Evolutionary conservation across 2,113 vertebrate species (phyloP).

Genomic region (Oriolus oriolus): DNA sequence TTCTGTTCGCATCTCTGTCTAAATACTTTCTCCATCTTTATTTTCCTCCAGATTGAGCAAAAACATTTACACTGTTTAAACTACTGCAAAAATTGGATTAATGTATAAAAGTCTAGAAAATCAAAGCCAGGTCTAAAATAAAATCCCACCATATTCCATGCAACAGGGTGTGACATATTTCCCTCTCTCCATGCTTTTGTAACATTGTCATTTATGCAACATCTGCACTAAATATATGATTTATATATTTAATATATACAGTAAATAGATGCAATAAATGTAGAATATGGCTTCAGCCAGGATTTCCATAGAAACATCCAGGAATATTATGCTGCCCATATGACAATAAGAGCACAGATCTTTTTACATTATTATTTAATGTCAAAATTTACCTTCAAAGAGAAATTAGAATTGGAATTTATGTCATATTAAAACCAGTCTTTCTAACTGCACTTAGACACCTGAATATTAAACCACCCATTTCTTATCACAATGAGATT

Average conservation of each 20-base stretch:
- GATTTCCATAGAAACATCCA: background rate
- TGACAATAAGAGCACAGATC: background rate
- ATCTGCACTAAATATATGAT: background rate
- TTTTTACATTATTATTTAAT: background rate
- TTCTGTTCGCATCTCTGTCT: background rate
- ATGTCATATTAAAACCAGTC: background rate
- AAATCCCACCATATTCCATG: background rate
- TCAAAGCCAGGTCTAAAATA: background rate
- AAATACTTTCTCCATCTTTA: background rate
- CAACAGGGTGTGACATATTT: background rate
- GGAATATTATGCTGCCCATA: background rate
- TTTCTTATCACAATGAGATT: background rate
- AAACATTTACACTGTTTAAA: background rate
- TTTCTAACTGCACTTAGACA: background rate
- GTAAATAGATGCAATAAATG: background rate
- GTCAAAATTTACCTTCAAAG: background rate
- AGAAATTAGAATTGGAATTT: background rate
- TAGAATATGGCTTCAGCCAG: background rate
- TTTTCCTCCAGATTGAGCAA: background rate
- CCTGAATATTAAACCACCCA: background rate
- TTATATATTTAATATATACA: background rate
- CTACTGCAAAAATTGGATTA: background rate
- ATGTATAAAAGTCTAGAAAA: background rate
- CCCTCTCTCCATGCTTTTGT: background rate
- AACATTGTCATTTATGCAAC: background rate